A percentile compares a stretch with the other conserved stretches of the same genome.
These are phyloP conservation scores for Remorina albescens DNA, from an alignment of 2,797 vertebrate genomes.

Conservation along the genomic window DNA sequence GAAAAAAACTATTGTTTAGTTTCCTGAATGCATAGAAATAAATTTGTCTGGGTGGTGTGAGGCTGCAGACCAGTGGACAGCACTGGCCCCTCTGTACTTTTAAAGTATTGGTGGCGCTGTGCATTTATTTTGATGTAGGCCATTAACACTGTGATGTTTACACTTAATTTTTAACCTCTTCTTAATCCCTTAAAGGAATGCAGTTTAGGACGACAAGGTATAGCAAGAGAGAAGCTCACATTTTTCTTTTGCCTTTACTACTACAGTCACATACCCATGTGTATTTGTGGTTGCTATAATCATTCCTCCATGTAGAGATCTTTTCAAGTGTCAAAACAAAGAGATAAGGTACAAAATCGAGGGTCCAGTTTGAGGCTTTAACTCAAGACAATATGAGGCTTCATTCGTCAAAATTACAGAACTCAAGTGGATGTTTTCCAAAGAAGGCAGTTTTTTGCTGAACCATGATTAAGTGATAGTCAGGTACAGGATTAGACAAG, in stretches of 20 bases:
- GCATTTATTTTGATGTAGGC: conserved; percentile 22
- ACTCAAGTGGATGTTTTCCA: background rate
- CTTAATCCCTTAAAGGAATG: conserved; percentile 1
- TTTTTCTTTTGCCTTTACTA: no score
- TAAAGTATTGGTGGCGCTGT: conserved; percentile 6
- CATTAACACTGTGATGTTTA: conserved; percentile 22
- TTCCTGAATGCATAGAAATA: conserved; percentile 56
- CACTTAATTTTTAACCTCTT: conserved; percentile 17
- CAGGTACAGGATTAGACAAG: no score
- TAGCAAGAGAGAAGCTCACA: no score
- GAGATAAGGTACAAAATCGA: background rate
- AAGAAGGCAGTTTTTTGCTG: background rate
- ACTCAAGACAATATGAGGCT: background rate
- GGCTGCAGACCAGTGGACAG: conserved; percentile 14
- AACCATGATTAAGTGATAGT: background rate
- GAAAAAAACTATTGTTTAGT: conserved; percentile 55
- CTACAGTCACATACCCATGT: background rate
- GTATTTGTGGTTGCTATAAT: background rate
- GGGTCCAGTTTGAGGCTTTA: background rate
- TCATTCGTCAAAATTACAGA: background rate
- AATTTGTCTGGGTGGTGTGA: conserved; percentile 48
- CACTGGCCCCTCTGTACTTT: background rate
- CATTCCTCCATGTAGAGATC: background rate
- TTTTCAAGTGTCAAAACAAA: no score
- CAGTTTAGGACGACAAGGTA: background rate